phyloP scores from a whole-genome alignment of 2,797 vertebrate genomes.

The Aulostomus chinensis region DNA sequence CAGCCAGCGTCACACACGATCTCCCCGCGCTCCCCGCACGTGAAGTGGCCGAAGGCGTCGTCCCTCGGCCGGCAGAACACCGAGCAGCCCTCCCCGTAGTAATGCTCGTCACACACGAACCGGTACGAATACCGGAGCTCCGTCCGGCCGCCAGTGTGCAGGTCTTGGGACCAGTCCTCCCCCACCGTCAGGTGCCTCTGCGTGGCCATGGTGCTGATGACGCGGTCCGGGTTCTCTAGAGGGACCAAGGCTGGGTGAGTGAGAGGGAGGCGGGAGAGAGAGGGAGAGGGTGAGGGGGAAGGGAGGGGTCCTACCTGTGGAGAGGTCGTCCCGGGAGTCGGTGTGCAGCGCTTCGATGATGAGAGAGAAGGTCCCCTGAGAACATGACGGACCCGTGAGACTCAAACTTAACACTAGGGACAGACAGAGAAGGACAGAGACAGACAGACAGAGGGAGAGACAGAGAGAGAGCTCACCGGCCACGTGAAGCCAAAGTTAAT shows the following conservation, averaged over 20 bases:
- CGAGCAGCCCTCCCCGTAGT: conserved; percentile 95
- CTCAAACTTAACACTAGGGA: too few species aligned
- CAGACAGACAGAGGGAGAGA: too few species aligned
- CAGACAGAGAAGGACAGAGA: too few species aligned
- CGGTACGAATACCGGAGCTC: conserved; percentile 95
- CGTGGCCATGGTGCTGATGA: conserved; percentile 94
- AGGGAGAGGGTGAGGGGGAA: not conserved
- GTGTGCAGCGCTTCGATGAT: conserved; percentile 96
- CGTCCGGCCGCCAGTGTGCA: conserved; percentile 88
- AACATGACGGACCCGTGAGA: conserved; percentile 59
- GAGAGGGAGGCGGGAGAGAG: not conserved
- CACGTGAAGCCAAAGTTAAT: conserved; percentile 97
- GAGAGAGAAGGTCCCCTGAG: conserved; percentile 95
- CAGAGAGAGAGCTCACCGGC: too few species aligned
- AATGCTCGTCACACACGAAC: conserved; percentile 95
- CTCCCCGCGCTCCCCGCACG: conserved; percentile 93
- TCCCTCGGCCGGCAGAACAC: conserved; percentile 95
- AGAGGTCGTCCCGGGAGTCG: conserved; percentile 92
- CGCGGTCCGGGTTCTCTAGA: conserved; percentile 91
- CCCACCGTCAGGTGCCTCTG: conserved; percentile 94
- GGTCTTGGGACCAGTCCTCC: conserved; percentile 95
- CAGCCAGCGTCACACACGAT: conserved; percentile 94
- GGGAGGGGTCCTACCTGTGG: conserved; percentile 82
- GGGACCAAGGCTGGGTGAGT: too few species aligned
- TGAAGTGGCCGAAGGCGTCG: conserved; percentile 96